A percentile compares a stretch with the other conserved stretches of the same genome.
These are phyloP conservation scores for Drepana falcataria DNA, from an alignment of 2,888 invertebrate species.

Conservation along the genomic window DNA sequence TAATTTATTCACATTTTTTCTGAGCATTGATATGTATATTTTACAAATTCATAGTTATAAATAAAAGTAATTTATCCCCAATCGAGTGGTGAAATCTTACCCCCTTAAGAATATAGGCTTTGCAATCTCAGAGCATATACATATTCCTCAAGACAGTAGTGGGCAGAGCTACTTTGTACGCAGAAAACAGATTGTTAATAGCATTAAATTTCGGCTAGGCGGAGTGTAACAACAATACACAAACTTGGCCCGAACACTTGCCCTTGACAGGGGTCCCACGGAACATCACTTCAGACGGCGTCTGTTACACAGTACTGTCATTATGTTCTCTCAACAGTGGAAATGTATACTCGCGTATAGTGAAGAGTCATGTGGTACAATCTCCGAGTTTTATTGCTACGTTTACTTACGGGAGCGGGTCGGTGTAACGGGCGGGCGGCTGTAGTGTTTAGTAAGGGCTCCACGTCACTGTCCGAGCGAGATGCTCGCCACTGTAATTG, in stretches of 20 bases:
- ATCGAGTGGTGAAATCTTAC: too few relatives aligned
- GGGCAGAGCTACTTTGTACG: too few relatives aligned
- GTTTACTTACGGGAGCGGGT: not conserved
- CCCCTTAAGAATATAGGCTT: too few relatives aligned
- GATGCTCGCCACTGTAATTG: not conserved
- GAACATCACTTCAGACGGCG: not conserved
- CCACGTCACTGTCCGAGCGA: not conserved
- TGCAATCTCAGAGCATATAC: too few relatives aligned
- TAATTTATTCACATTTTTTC: too few relatives aligned
- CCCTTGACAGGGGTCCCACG: not conserved
- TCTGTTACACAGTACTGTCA: not conserved
- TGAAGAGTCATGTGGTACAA: too few relatives aligned
- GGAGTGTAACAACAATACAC: not conserved
- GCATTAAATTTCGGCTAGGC: not conserved
- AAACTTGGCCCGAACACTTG: not conserved
- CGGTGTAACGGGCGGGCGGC: not conserved
- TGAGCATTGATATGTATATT: too few relatives aligned
- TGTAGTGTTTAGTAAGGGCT: not conserved
- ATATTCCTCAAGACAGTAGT: too few relatives aligned
- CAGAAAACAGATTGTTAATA: not conserved
- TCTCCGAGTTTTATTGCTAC: not conserved
- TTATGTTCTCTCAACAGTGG: not conserved
- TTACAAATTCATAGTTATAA: too few relatives aligned
- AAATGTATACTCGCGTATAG: too few relatives aligned
- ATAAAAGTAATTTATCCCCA: too few relatives aligned